Evolutionary conservation across 1,140 invertebrate genomes (phyloP), one percentile per base, ranked within the genome.

Genomic region (Drosophila triauraria): DNA sequence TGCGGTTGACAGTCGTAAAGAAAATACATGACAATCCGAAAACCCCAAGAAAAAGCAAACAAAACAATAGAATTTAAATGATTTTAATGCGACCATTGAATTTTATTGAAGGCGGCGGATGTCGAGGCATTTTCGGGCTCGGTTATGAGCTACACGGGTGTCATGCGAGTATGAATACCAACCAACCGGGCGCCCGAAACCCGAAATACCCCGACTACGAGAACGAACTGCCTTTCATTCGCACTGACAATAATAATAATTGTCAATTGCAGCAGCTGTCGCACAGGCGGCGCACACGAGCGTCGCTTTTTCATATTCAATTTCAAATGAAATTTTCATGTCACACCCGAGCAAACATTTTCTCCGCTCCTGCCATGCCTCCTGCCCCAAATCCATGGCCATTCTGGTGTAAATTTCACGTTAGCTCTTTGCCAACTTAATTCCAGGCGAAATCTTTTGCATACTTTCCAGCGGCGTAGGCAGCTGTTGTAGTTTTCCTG

Each of bases 61-160:
- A 88, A 85, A 90, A 90, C 85, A 88, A 88, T 88, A 90, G 84
- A 88, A 88, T 88, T 88, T 88, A 88, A 88, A 88, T 90, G 84
- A 88, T 88, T 88, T 88, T 88, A 88, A 88, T 88, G 85, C 84
- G 84, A 67, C 79, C 85, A 90, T 88, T 85, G 85, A 76, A 88
- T 88, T 88, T 88, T 88, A 90, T 88, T 78, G 85, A 78, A 88
- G 77, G 72, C 72, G 56, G 74, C 84, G 80, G 56, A 77, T 77
- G 63, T 50, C 40, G 48, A 60, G 75, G 75, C 69, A 75, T 72
- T 78, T 75, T 64, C 17, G 75, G 47, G 74, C 75, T 81, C 68
- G 69, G 78, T 78, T 85, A 75, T 75, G 78, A 78, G 75, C 75
- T 57, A 61, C 56, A 79, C 30, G 82, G 65, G 68, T 72, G 80